Evolutionary conservation across 2,888 invertebrate species (phyloP).

Genomic region (Cantharis rufa): DNA sequence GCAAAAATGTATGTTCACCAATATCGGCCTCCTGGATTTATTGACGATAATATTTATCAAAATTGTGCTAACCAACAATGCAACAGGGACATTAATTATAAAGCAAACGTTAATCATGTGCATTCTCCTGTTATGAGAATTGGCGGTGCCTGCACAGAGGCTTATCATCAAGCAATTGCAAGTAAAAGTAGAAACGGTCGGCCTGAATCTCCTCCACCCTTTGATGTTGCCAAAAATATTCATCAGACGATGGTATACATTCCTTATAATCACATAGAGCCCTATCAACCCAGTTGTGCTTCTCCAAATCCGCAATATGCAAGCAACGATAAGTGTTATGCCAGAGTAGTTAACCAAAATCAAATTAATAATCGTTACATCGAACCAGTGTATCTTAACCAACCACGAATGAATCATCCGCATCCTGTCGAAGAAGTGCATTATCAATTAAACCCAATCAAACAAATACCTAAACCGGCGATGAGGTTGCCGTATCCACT

Average conservation of each 20-base stretch:
- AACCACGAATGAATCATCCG: constrained; percentile 39
- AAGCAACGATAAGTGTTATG: constrained; percentile 44
- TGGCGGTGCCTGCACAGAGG: constrained; percentile 46
- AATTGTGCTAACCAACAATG: constrained; percentile 58
- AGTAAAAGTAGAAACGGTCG: constrained; percentile 57
- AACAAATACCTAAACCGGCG: constrained; percentile 40
- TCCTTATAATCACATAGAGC: constrained; percentile 64
- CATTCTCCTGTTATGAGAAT: constrained; percentile 48
- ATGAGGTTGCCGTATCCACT: constrained; percentile 41
- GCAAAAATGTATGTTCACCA: constrained; percentile 40
- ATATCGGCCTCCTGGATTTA: constrained; percentile 50
- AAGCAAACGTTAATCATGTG: constrained; percentile 45
- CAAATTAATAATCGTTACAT: constrained; percentile 53
- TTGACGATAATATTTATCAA: constrained; percentile 59
- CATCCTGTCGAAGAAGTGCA: constrained; percentile 43
- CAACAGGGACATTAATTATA: constrained; percentile 38
- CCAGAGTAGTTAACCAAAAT: constrained; percentile 50
- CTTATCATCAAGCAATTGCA: constrained; percentile 49
- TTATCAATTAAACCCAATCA: constrained; percentile 42
- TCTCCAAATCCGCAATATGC: constrained; percentile 46
- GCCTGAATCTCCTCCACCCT: constrained; percentile 73
- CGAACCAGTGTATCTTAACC: constrained; percentile 48
- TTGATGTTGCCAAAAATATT: constrained; percentile 62
- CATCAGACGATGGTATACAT: constrained; percentile 72
- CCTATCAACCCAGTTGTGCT: constrained; percentile 39